Percentiles rank a stretch among this genome's conserved stretches.
Evolutionary conservation across 2,888 invertebrate genomes (phyloP).

Genomic region (Sialis lutaria): DNA sequence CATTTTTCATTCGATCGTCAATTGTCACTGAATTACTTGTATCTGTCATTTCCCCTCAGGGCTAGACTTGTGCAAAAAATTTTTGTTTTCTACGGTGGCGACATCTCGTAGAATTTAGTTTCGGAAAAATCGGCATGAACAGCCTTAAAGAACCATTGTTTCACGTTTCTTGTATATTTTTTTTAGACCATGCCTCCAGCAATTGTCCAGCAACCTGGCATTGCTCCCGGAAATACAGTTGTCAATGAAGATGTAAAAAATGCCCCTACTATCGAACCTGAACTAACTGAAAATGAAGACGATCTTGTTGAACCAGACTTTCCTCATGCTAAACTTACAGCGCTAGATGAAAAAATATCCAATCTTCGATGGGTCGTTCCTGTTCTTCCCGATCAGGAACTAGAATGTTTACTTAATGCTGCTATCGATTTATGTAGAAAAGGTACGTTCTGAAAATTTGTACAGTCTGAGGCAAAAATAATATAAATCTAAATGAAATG

Average conservation of each 20-base stretch:
- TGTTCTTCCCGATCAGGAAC: slow-evolving; percentile 88
- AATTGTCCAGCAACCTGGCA: slow-evolving; percentile 19
- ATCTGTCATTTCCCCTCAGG: no score
- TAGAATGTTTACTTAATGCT: slow-evolving; percentile 79
- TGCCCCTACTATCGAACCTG: slow-evolving; percentile 18
- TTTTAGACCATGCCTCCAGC: slow-evolving; percentile 22
- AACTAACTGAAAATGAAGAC: slow-evolving; percentile 10
- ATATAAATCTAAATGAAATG: no score
- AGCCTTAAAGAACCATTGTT: not conserved
- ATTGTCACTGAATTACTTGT: no score
- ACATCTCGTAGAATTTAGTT: no score
- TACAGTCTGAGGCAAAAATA: no score
- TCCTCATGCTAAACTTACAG: slow-evolving; percentile 71
- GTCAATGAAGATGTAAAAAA: slow-evolving; percentile 14
- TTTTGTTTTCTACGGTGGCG: no score
- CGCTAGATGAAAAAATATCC: slow-evolving; percentile 90
- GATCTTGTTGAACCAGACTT: slow-evolving; percentile 47
- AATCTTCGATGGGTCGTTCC: slow-evolving; percentile 95
- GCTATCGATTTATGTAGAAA: slow-evolving; percentile 73
- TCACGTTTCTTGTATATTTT: slow-evolving; percentile 9
- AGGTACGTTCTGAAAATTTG: slow-evolving; percentile 36
- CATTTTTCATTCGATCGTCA: no score
- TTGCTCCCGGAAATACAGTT: slow-evolving; percentile 21
- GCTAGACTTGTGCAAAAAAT: no score
- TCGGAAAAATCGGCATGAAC: no score